These are phyloP conservation scores for Albula glossodonta DNA, from an alignment of 2,113 vertebrate genomes.

Conservation along the genomic window DNA sequence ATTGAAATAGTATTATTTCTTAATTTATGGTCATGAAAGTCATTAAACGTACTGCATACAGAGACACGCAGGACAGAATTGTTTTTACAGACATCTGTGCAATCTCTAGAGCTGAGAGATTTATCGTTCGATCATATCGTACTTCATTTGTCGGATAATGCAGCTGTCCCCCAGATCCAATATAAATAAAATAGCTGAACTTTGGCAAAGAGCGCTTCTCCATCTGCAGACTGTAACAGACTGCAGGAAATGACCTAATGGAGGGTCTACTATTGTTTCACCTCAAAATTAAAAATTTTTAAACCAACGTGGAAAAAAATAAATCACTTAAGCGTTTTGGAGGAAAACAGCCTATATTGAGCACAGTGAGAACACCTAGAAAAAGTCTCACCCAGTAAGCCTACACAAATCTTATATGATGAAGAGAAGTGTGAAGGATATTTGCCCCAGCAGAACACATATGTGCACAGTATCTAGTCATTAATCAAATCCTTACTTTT, in stretches of 20 bases:
- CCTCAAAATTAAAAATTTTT: conserved; percentile 31
- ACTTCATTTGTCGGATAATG: conserved; percentile 39
- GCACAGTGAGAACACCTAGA: neutral
- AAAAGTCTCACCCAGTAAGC: neutral
- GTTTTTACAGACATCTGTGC: conserved; percentile 19
- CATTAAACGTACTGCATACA: neutral
- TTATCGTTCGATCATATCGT: conserved; percentile 38
- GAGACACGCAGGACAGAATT: neutral
- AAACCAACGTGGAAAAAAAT: conserved; percentile 6
- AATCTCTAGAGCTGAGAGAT: conserved; percentile 24
- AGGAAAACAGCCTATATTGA: conserved; percentile 7
- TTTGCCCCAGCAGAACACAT: neutral
- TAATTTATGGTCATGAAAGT: neutral
- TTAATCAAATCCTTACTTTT: neutral
- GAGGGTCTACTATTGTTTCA: conserved; percentile 32
- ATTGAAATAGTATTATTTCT: neutral
- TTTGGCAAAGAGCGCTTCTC: conserved; percentile 24
- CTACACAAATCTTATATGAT: neutral
- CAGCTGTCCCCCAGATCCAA: conserved; percentile 22
- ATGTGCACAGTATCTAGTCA: neutral
- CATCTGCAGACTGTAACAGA: conserved; percentile 27
- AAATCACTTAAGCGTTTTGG: conserved; percentile 30
- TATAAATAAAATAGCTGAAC: conserved; percentile 35
- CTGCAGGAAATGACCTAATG: conserved; percentile 44
- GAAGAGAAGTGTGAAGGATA: neutral